Base-by-base conservation (phyloP, 2,113 vertebrate genomes). In the Silurus glanis region DNA sequence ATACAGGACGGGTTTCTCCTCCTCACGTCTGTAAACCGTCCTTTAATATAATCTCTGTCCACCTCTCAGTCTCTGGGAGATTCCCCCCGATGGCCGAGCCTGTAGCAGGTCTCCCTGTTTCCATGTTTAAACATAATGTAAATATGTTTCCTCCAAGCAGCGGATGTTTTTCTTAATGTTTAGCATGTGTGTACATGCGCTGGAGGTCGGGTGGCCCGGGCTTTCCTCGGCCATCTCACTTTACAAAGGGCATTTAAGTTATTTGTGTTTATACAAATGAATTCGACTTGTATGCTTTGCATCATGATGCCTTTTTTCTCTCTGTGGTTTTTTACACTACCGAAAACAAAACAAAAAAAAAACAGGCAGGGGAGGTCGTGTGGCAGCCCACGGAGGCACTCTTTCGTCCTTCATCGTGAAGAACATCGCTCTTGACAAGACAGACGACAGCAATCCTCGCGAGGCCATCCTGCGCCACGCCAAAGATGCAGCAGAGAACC, bases 321-420 rank as follows among this genome's bases (percentile, higher is more conserved):
- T 53, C 72, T 37, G 69, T 72, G 82, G 23, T 80, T 64, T 56
- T 21, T 0, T 4, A 21, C 7, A 21, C 21, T 62, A 1, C 17
- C 59, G 56, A 16, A 17, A 8, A 9, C 14, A 59, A 21, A 47
- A 1, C 1, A 14, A 16, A 16, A 4, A 8, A 9, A 6, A 45
- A 21, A 47, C 93, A 99, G 98, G 98, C 87, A 97, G 97, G 1
- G 98, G 98, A 75, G 98, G 98, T 14, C 95, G 97, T 86, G 98
- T 99, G 64, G 98, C 97, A 10, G 97, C 97, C 53, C 98, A 99
- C 0, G 97, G 98, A 0, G 98, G 97, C 19, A 99, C 98, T 2
- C 92, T 99, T 92, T 99, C 98, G 0, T 99, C 98, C 0, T 99
- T 96, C 79, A 99, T 99, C n/a, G 97, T 99, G 84, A 99, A 99